Base-by-base conservation (phyloP, 1,140 invertebrate species). In the Babylonia areolata region DNA sequence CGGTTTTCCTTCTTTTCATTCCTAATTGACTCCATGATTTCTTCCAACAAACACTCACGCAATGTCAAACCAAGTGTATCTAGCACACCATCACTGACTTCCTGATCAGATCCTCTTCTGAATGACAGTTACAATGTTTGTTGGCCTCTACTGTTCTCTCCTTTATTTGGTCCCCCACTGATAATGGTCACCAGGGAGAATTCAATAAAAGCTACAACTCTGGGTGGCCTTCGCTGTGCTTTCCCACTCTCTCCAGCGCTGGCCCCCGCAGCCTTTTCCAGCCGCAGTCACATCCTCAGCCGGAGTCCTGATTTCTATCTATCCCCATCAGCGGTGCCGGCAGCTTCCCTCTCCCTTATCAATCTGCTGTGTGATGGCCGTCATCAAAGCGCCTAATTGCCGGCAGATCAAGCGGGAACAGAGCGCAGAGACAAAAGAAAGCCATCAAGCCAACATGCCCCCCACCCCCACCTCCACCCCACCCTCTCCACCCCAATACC, bases 361-460 rank as follows among this genome's bases (percentile, higher is more conserved):
- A 33, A 37, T 73, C 9, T 5, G 6, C 71, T 35, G 71, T 73
- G 71, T 73, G 31, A 73, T 37, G 71, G 28, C 58, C 58, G 58
- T 64, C 58, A 73, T 73, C 71, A 73, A 73, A 73, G 71, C 35
- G 71, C 31, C 71, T 73, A 37, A 73, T 73, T 69, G 71, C 35
- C 35, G 31, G 3, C 31, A 73, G 71, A 73, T 73, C 71, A 73
- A 73, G 71, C n/a, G 20, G 35, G 35, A 17, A 73, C 35, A 15
- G 3, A 73, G 71, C 31, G n/a, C 71, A 35, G 31, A 73, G 35
- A 73, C 71, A 73, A 73, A 73, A 73, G 71, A 33, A 37, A 73
- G 31, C 71, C 71, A 73, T 73, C 71, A 73, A 73, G 6, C n/a
- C 35, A 35, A 73, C 35, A 73, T 73, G 71, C 3, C 58, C 58